Conservation (phyloP, 2,113 vertebrate species). For the Brienomyrus longianalis region DNA sequence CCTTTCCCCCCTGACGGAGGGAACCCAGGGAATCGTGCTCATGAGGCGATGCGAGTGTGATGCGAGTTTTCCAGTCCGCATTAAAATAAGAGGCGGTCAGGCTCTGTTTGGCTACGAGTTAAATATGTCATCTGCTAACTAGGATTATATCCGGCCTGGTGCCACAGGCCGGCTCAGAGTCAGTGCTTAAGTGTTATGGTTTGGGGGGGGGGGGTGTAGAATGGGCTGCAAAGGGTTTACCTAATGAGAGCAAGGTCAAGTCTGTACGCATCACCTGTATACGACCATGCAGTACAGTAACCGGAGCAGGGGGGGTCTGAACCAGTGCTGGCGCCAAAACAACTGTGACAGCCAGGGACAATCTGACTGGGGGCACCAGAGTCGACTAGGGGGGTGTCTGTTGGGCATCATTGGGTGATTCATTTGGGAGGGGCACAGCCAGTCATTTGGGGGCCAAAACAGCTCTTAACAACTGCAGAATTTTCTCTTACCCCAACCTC, state of each 20-base stretch:
- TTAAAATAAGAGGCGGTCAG: constrained; percentile 47
- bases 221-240: background rate
- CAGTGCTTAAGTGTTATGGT: constrained; percentile 45
- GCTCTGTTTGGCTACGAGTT: constrained; percentile 43
- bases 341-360: background rate
- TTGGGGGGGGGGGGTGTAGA: constrained; percentile 22
- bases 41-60: constrained; percentile 34
- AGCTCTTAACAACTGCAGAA: background rate
- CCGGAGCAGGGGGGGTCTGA: background rate
- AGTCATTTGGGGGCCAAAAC: background rate
- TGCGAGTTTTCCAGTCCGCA: constrained; percentile 51
- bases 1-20: constrained; percentile 39
- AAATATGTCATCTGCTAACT: constrained; percentile 45
- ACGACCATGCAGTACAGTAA: background rate
- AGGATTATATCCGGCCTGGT: constrained; percentile 41
- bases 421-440: background rate
- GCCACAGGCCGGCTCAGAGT: constrained; percentile 41
- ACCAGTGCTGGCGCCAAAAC: background rate
- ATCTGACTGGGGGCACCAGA: background rate
- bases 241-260: background rate
- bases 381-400: background rate
- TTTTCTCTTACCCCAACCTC: background rate
- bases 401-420: background rate
- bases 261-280: background rate
- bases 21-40: constrained; percentile 38